phyloP scores from a whole-genome alignment of 2,113 vertebrate genomes.

The Rhabdornis inornatus region DNA sequence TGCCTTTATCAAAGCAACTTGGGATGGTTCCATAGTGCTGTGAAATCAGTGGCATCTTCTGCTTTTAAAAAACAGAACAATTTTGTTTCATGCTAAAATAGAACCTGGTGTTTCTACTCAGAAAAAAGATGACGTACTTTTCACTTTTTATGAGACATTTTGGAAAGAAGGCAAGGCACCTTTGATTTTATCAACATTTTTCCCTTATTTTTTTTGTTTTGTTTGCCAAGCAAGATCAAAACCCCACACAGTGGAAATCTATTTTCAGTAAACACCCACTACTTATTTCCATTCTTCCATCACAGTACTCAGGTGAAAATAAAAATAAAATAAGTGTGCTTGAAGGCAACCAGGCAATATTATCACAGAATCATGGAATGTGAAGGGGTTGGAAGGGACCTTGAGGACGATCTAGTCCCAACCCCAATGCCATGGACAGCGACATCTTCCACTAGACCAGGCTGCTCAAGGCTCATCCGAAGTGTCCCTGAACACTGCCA shows the following conservation, averaged over 20 bases:
- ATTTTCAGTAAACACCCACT: neutral
- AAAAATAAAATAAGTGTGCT: neutral
- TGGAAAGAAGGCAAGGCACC: neutral
- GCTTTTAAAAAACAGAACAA: neutral
- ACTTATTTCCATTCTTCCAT: neutral
- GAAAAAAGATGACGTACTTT: neutral
- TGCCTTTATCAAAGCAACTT: neutral
- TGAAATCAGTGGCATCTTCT: neutral
- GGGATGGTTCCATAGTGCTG: neutral
- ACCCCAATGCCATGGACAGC: fast-evolving
- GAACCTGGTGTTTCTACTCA: neutral
- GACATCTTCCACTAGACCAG: neutral
- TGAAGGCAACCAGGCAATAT: neutral
- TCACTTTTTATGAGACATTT: neutral
- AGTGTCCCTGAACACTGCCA: neutral
- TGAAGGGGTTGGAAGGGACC: too few species aligned
- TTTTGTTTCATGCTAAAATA: neutral
- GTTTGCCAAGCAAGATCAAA: neutral
- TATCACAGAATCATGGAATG: too few species aligned
- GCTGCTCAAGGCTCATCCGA: neutral
- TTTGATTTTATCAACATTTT: neutral
- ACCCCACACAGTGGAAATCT: neutral
- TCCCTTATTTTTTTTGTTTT: neutral
- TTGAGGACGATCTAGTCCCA: neutral
- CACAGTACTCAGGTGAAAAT: neutral